These are phyloP conservation scores for Hemiscyllium ocellatum DNA, from an alignment of 2,113 vertebrate genomes.

Conservation along the genomic window DNA sequence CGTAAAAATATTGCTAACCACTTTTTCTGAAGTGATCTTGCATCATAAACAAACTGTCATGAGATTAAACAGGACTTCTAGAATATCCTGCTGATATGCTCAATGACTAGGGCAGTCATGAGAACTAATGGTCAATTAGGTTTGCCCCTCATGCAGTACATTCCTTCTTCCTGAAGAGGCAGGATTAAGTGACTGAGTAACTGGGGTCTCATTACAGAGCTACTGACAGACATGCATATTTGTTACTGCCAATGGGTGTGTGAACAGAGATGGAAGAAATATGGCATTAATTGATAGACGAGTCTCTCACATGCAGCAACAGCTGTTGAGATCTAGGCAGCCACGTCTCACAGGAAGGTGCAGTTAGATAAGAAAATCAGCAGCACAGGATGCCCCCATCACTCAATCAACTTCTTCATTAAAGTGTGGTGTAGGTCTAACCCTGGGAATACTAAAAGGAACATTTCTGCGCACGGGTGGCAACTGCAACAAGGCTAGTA, in stretches of 20 bases:
- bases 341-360: slow-evolving; percentile 49
- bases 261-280: slow-evolving; percentile 48
- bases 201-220: slow-evolving; percentile 66
- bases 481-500: slow-evolving; percentile 49
- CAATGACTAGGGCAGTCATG: slow-evolving; percentile 45
- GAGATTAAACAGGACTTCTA: neutral
- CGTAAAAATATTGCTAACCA: neutral
- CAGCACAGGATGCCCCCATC: slow-evolving; percentile 48
- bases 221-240: slow-evolving; percentile 71
- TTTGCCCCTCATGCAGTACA: slow-evolving; percentile 45
- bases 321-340: slow-evolving; percentile 50
- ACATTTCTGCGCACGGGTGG: slow-evolving; percentile 51
- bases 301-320: slow-evolving; percentile 47
- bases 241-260: slow-evolving; percentile 54
- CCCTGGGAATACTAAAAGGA: slow-evolving; percentile 46
- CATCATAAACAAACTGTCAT: neutral
- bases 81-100: slow-evolving; percentile 13
- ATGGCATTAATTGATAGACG: slow-evolving; percentile 43
- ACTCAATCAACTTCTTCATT: slow-evolving; percentile 64
- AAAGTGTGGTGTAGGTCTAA: slow-evolving; percentile 43
- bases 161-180: slow-evolving; percentile 51
- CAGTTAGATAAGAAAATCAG: slow-evolving; percentile 55
- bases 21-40: neutral
- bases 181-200: slow-evolving; percentile 69
- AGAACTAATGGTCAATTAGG: slow-evolving; percentile 43